These are phyloP conservation scores for Campylomormyrus numenius DNA, from an alignment of 2,113 vertebrate species.

Conservation along the genomic window DNA sequence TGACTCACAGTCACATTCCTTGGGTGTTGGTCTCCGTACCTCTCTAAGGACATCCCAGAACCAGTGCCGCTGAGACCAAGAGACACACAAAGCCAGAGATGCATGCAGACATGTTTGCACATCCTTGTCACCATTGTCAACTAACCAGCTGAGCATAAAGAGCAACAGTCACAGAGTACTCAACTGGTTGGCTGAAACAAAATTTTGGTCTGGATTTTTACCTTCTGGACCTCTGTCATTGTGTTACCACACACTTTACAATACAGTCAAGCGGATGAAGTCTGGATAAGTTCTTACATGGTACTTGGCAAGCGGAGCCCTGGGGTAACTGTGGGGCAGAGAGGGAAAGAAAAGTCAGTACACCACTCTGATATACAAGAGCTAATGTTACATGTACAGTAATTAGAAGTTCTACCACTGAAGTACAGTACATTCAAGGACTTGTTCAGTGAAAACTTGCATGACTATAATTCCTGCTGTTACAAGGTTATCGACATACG, in stretches of 20 bases:
- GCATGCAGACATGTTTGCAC: background rate
- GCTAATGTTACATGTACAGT: background rate
- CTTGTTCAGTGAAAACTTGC: background rate
- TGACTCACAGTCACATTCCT: constrained; percentile 44
- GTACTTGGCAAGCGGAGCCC: constrained; percentile 51
- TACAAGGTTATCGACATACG: background rate
- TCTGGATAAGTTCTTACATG: constrained; percentile 49
- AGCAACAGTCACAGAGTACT: background rate
- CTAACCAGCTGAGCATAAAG: background rate
- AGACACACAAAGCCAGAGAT: background rate
- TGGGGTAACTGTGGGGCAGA: constrained; percentile 61
- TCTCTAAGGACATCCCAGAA: constrained; percentile 45
- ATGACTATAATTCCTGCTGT: background rate
- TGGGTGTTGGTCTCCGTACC: constrained; percentile 40
- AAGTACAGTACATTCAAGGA: background rate
- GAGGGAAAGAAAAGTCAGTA: constrained; percentile 14
- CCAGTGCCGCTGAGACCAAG: constrained; percentile 35
- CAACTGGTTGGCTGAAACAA: background rate
- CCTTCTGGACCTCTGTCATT: background rate
- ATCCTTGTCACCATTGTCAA: background rate
- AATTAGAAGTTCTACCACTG: background rate
- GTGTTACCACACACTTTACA: background rate
- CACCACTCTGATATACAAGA: background rate
- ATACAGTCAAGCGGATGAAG: background rate
- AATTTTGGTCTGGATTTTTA: background rate